A percentile compares a stretch with the other conserved stretches of the same genome.
phyloP scores from a whole-genome alignment of 2,888 invertebrate genomes.

The Pantelozetes paolii region DNA sequence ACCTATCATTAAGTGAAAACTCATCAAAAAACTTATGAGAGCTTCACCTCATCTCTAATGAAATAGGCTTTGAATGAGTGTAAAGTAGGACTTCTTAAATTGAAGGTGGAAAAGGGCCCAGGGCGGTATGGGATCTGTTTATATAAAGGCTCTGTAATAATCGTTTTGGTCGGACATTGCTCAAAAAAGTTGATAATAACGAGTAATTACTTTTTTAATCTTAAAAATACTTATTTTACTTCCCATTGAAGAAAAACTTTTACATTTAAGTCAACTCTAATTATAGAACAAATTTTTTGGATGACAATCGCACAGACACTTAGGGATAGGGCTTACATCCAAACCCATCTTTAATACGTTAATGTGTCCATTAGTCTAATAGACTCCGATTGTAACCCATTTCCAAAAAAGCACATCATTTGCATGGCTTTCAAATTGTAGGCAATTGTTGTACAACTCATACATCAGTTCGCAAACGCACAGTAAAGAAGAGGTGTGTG shows the following conservation, averaged over 20 bases:
- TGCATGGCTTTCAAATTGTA: neutral
- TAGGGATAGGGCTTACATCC: neutral
- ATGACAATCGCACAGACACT: slow-evolving; percentile 8
- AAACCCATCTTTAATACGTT: neutral
- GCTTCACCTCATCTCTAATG: slow-evolving; percentile 3
- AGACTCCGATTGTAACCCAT: neutral
- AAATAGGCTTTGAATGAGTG: slow-evolving; percentile 12
- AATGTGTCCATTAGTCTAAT: neutral
- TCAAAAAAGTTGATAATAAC: slow-evolving; percentile 20
- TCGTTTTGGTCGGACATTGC: slow-evolving; percentile 4
- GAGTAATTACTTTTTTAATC: slow-evolving; percentile 31
- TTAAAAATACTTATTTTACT: slow-evolving; percentile 13
- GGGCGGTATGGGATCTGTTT: neutral
- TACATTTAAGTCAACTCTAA: slow-evolving; percentile 6
- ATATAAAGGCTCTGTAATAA: neutral
- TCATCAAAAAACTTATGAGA: slow-evolving; percentile 1
- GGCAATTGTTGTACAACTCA: too few relatives aligned
- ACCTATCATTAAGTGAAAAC: slow-evolving; percentile 32
- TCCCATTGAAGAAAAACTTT: slow-evolving; percentile 1
- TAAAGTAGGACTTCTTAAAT: slow-evolving; percentile 30
- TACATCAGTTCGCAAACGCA: too few relatives aligned
- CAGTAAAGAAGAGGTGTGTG: neutral
- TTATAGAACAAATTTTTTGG: slow-evolving; percentile 24
- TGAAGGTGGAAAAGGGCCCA: slow-evolving; percentile 24
- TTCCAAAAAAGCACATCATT: neutral